Percentiles rank a stretch among this genome's conserved stretches.
Conservation (phyloP, 2,888 invertebrate genomes). For the Trisateles emortualis region DNA sequence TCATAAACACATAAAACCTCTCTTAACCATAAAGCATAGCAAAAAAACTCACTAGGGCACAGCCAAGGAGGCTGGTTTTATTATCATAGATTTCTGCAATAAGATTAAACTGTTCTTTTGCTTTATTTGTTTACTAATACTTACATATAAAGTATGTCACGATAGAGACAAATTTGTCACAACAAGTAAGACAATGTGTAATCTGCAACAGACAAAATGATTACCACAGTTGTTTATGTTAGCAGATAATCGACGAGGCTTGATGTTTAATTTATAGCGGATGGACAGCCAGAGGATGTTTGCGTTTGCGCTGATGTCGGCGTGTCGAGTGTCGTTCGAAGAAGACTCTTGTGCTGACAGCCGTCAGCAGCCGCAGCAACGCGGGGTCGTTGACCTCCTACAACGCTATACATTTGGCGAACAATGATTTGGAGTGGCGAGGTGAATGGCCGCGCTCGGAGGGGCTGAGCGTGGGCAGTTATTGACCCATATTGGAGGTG, state of each 20-base stretch:
- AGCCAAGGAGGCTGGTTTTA: neutral
- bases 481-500: constrained; percentile 86
- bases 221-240: constrained; percentile 43
- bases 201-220: constrained; percentile 21
- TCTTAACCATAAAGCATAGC: constrained; percentile 1
- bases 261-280: constrained; percentile 40
- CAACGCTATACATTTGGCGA: constrained; percentile 85
- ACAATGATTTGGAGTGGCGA: constrained; percentile 86
- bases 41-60: neutral
- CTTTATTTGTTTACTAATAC: neutral
- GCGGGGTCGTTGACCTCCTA: constrained; percentile 74
- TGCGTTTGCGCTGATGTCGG: constrained; percentile 66
- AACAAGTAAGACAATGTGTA: constrained; percentile 1
- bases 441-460: constrained; percentile 84
- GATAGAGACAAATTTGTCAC: constrained; percentile 8
- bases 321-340: constrained; percentile 81
- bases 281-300: constrained; percentile 74
- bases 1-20: neutral
- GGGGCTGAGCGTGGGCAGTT: constrained; percentile 87
- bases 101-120: constrained; percentile 1
- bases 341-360: constrained; percentile 67
- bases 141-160: neutral
- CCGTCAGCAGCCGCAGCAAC: constrained; percentile 74
- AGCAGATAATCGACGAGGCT: constrained; percentile 40
- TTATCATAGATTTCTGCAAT: constrained; percentile 2